phyloP scores from a whole-genome alignment of 1,140 invertebrate genomes.

The Dinoponera quadriceps region DNA sequence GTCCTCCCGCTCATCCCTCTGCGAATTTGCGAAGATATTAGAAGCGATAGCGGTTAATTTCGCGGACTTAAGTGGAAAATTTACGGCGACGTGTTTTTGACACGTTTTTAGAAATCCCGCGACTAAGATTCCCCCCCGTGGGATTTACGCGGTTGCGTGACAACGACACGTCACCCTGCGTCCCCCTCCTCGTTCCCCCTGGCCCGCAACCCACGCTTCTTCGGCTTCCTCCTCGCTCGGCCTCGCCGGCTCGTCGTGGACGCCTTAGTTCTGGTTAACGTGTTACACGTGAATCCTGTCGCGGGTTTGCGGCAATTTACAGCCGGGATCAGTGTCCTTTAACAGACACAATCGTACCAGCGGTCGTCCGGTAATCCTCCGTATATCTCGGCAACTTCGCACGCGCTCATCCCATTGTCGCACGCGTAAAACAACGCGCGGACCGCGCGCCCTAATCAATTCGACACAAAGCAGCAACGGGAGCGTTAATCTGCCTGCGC shows the following conservation, averaged over 20 bases:
- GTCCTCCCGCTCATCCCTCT: no score
- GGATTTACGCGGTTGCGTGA: conserved; percentile 38
- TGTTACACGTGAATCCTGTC: conserved; percentile 59
- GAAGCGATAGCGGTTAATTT: no score
- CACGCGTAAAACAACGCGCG: conserved; percentile 11
- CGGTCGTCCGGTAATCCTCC: conserved; percentile 68
- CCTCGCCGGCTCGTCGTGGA: not conserved
- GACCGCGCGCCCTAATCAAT: conserved; percentile 9
- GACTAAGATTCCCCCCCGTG: conserved; percentile 33
- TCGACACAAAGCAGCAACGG: not conserved
- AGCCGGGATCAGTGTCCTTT: conserved; percentile 70
- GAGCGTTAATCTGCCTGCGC: no score
- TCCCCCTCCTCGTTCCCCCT: not conserved
- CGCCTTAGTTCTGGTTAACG: conserved; percentile 72
- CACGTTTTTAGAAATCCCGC: conserved; percentile 41
- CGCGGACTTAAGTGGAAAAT: no score
- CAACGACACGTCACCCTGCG: conserved; percentile 29
- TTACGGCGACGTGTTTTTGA: conserved; percentile 32
- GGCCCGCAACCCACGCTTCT: no score
- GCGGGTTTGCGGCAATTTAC: conserved; percentile 73
- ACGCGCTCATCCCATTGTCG: conserved; percentile 32
- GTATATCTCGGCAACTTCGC: conserved; percentile 60
- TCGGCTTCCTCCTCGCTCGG: no score
- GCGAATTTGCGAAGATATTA: no score
- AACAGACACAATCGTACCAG: conserved; percentile 67